phyloP scores from a whole-genome alignment of 2,113 vertebrate species.

The Clarias macrocephalus region DNA sequence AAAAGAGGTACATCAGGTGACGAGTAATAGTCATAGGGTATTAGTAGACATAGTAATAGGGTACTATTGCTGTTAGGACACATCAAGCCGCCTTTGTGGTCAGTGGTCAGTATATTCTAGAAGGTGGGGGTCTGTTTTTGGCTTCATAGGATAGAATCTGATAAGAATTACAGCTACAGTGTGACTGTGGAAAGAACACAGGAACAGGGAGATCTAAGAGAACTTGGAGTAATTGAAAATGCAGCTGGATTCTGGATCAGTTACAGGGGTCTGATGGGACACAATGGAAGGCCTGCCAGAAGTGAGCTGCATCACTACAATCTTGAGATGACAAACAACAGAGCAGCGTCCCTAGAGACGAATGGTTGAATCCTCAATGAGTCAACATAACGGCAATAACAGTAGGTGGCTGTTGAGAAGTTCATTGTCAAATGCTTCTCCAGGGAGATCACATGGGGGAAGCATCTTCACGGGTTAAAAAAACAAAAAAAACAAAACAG shows the following conservation, averaged over 20 bases:
- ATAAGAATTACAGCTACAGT: not conserved
- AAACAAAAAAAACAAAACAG: too few relatives aligned
- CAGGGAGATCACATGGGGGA: not conserved
- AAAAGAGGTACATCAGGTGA: not conserved
- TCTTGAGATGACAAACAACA: not conserved
- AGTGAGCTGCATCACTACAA: not conserved
- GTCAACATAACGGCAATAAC: not conserved
- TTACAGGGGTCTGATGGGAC: not conserved
- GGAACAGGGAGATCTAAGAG: not conserved
- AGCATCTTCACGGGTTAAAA: not conserved
- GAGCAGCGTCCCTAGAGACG: not conserved
- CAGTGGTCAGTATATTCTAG: not conserved
- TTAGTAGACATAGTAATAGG: too few relatives aligned
- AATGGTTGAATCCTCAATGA: not conserved
- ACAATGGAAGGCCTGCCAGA: not conserved
- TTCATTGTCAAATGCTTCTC: not conserved
- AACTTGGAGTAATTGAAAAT: not conserved
- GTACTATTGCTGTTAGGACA: not conserved
- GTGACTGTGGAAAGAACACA: not conserved
- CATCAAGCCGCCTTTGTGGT: not conserved
- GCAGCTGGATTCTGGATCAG: not conserved
- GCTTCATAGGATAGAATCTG: not conserved
- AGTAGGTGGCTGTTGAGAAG: not conserved
- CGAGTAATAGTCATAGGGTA: not conserved
- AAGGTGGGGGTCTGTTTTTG: not conserved